Evolutionary conservation across 2,797 vertebrate genomes (phyloP).

Genomic region (Fratercula arctica): DNA sequence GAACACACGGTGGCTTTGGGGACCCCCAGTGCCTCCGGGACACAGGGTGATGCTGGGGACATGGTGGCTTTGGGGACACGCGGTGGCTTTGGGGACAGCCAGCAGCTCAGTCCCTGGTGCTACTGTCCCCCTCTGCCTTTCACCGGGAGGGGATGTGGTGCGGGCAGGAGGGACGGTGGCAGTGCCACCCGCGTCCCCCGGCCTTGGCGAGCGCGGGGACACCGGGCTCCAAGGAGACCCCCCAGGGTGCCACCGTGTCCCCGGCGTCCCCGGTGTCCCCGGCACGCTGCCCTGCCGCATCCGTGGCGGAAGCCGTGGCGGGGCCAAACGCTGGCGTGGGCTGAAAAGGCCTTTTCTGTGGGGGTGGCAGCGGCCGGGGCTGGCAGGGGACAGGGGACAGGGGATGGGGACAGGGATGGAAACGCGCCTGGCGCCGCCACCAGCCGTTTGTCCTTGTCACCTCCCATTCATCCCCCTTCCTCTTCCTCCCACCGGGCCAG

Average conservation of each 20-base stretch:
- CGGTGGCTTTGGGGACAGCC: not conserved
- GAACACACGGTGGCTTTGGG: not conserved
- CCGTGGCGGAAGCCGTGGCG: not conserved
- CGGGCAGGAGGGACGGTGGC: not conserved
- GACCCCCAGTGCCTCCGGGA: too few species aligned
- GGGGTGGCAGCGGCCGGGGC: not conserved
- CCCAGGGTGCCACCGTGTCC: not conserved
- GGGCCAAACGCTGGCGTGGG: not conserved
- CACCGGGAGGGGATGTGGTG: rapidly evolving
- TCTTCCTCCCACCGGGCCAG: not conserved
- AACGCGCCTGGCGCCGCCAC: not conserved
- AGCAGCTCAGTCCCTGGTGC: too few species aligned
- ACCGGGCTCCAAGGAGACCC: not conserved
- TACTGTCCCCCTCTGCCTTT: too few species aligned
- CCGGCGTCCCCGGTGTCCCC: not conserved
- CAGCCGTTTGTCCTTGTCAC: not conserved
- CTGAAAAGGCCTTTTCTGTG: not conserved
- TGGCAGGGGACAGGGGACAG: not conserved
- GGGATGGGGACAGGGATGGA: not conserved
- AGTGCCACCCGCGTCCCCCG: not conserved
- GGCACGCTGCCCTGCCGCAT: not conserved
- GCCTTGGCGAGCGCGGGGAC: not conserved
- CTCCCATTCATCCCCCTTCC: constrained; percentile 1
- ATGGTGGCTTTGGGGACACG: too few species aligned
- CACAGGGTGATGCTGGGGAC: too few species aligned